Percentiles rank a stretch among this genome's conserved stretches.
These are phyloP conservation scores for Rallus crepitans DNA, from an alignment of 2,797 vertebrate species.

Conservation along the genomic window DNA sequence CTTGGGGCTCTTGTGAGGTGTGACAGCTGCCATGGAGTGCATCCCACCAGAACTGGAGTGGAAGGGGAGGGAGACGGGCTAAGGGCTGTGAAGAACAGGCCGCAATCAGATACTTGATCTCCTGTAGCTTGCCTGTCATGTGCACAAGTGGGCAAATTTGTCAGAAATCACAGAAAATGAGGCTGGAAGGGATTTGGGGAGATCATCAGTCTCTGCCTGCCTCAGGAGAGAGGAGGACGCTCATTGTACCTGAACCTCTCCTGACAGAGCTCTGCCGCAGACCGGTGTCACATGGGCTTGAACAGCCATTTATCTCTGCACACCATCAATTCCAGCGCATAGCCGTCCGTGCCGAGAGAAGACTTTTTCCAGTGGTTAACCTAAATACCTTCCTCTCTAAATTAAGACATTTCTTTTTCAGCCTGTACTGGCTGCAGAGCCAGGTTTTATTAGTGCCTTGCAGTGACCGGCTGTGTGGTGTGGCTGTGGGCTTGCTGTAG, in stretches of 20 bases:
- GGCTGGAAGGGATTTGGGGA: background rate
- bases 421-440: background rate
- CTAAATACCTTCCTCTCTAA: background rate
- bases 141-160: background rate
- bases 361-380: background rate
- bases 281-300: background rate
- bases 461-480: background rate
- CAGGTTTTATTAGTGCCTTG: background rate
- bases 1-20: background rate
- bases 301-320: background rate
- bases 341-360: background rate
- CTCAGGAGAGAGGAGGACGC: background rate
- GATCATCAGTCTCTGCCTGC: fast-evolving
- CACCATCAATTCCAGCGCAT: fast-evolving
- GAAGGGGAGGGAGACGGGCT: background rate
- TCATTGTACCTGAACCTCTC: fast-evolving
- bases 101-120: background rate
- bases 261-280: background rate
- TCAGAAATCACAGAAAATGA: background rate
- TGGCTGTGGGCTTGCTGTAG: background rate
- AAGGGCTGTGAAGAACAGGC: background rate
- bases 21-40: background rate
- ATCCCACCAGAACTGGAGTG: background rate
- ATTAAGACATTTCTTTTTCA: background rate
- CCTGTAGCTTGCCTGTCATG: background rate